Evolutionary conservation across 2,797 vertebrate species (phyloP), one percentile per base, ranked within the genome.

Genomic region (Hylomyscus alleni): DNA sequence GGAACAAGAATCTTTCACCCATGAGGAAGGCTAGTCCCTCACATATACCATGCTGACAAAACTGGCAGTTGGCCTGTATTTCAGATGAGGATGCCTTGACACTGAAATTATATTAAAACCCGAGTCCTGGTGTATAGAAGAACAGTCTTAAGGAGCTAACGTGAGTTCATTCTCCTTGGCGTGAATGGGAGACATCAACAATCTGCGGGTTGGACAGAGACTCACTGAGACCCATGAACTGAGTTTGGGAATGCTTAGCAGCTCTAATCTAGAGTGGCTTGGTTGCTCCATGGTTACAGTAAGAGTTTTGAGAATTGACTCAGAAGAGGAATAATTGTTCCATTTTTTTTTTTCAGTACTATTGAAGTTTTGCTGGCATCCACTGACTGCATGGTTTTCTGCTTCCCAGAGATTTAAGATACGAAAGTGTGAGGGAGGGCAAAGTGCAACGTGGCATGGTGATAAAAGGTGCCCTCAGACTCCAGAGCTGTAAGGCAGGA

Each of bases 281-380:
- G 52, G n/a, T 91, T 50, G 47, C 47, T 60, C 85, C 26, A 34
- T 75, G 60, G 62, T 37, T 19, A 94, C 17, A 92, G 80, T 65
- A 50, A 75, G 22, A 87, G 76, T 90, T 80, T 94, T 89, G 77
- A 97, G 83, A 94, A 95, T 95, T 97, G 87, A 97, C 65, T 97
- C 90, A 97, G 89, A 93, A 88, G 54, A n/a, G 93, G 50, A 78
- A 87, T 24, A 78, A 82, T 24, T 94, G 92, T 84, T 98, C 47
- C 85, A 78, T 94, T 87, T 91, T 94, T 91, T 94, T 87, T 50
- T 72, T 93, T 93, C 69, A 0, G 4, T 56, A 78, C 12, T 93
- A 69, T 0, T 1, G 52, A 95, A 93, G 80, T 54, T 94, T 95
- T 75, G 52, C 60, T 73, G 56, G 62, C 93, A 89, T 83, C 65